Base-by-base conservation (phyloP, 2,113 vertebrate species). In the Rhineura floridana region DNA sequence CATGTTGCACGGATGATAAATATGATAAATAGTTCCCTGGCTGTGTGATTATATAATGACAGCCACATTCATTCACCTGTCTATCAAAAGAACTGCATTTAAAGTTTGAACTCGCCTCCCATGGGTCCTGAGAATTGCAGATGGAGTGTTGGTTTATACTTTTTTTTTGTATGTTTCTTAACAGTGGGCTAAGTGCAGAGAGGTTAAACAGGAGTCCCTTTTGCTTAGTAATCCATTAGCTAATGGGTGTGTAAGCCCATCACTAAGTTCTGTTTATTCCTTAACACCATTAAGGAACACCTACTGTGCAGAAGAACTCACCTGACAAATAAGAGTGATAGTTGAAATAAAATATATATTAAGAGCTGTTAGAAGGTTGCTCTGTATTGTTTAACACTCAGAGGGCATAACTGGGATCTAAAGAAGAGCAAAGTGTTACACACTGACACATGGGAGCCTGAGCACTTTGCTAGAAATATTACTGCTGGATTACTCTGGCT, bases 211-310 rank as follows among this genome's bases (percentile, higher is more conserved):
- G n/a, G 81, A 93, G 96, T 94, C 95, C 93, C 95, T 95, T 96
- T 97, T 96, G 94, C 95, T 97, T 96, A 94, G 95, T 96, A 96
- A 97, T 97, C 98, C 98, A 98, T 98, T 98, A 99, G 98, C 98
- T 98, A 98, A 98, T 98, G 98, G 98, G 97, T 96, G 95, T 96
- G 96, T 97, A 96, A 97, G 96, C 95, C 96, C 91, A 91, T 97
- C 96, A 97, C 94, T 93, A 77, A 83, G 97, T 96, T 96, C 95
- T 97, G 96, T 97, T 97, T 97, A 96, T 96, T 96, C 94, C 90
- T 95, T 95, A 96, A 95, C 91, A 92, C 94, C 95, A 93, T 95
- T 95, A 96, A 91, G 90, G 90, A 93, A 93, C 96, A 97, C 97
- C 97, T 96, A 96, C 97, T 97, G 96, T 95, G 96, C 87, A 70